These are phyloP conservation scores for Seira musarum DNA, from an alignment of 2,888 invertebrate species.

Conservation along the genomic window DNA sequence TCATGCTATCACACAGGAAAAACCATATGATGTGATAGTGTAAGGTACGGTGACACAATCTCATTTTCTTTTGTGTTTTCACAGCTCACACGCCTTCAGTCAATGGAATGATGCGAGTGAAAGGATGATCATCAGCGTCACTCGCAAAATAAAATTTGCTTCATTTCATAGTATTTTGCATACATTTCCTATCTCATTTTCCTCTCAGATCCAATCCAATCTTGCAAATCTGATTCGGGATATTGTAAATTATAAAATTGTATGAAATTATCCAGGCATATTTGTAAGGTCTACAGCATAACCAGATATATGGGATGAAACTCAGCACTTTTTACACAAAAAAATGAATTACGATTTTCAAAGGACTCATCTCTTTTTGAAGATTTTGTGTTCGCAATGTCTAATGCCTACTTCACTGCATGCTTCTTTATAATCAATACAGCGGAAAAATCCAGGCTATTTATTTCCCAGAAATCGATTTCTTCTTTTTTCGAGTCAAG, in stretches of 20 bases:
- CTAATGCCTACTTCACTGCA: neutral
- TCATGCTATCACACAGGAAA: neutral
- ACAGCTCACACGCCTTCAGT: neutral
- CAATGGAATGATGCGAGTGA: neutral
- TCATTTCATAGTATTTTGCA: neutral
- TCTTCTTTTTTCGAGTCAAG: slow-evolving; percentile 1
- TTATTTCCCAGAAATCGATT: neutral
- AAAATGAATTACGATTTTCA: neutral
- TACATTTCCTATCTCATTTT: neutral
- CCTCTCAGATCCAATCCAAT: neutral
- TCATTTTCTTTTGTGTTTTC: slow-evolving; percentile 2
- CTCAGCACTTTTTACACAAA: neutral
- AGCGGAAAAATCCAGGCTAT: neutral
- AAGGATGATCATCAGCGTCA: slow-evolving; percentile 2
- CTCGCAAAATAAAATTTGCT: neutral
- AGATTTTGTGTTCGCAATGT: neutral
- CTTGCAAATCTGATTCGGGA: neutral
- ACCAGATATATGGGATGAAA: neutral
- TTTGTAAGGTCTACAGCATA: neutral
- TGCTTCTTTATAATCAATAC: neutral
- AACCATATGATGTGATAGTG: neutral
- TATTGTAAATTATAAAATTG: slow-evolving; percentile 9
- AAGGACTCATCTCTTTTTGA: too few species aligned
- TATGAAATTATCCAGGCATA: neutral
- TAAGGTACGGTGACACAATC: neutral